These are phyloP conservation scores for Capitulum mitella DNA, from an alignment of 2,888 invertebrate genomes.

Conservation along the genomic window DNA sequence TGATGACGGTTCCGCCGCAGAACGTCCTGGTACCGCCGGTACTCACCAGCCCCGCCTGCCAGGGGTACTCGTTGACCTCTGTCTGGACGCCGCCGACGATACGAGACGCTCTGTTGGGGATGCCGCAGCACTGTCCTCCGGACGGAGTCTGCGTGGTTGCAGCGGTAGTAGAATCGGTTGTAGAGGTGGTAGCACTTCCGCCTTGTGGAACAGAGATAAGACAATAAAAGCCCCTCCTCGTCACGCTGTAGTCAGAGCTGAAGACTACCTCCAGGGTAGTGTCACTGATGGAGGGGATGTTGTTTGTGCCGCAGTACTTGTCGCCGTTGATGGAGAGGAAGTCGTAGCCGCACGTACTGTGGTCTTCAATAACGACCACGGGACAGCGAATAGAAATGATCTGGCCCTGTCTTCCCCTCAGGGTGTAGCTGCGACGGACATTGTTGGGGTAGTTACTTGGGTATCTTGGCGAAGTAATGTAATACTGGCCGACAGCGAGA, in stretches of 20 bases:
- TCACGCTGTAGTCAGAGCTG: not conserved
- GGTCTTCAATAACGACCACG: not conserved
- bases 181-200: not conserved
- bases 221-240: not conserved
- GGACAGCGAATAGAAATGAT: not conserved
- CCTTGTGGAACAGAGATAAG: not conserved
- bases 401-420: not conserved
- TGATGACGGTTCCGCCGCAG: not conserved
- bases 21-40: not conserved
- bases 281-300: not conserved
- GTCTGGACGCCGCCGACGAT: no score
- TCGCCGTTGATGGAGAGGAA: not conserved
- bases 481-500: not conserved
- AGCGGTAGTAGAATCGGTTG: no score
- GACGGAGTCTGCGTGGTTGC: no score
- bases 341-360: not conserved
- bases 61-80: no score
- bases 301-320: not conserved
- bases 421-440: not conserved
- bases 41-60: not conserved
- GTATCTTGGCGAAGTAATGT: no score
- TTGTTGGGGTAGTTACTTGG: not conserved
- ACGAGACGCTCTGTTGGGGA: no score
- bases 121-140: no score
- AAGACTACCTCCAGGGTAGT: not conserved